Evolutionary conservation across 2,888 invertebrate genomes (phyloP), one percentile per base, ranked within the genome.

Genomic region (Macrophya annulata): DNA sequence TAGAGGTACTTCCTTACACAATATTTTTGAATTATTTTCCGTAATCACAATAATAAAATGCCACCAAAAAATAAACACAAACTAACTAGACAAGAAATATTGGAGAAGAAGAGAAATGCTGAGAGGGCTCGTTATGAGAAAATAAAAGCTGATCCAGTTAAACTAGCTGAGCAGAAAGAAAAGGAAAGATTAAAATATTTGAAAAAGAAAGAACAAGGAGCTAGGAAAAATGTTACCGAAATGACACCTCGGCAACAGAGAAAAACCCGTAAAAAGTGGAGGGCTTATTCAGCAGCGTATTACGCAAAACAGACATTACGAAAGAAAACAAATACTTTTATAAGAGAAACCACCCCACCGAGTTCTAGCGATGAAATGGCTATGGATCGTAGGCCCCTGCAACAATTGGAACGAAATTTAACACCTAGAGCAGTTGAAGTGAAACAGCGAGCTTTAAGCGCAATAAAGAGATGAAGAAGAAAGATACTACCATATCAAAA

Each of bases 61-160:
- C 15, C 25, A 31, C 51, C 10, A 21, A 59, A 59, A 17, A 59
- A 21, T 21, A 25, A 79, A 21, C n/a, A 79, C 31, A 59, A 55
- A 48, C 21, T 55, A 55, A 10, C 37, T n/a, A 45, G 72, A 43
- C 25, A 72, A 40, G 45, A 72, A 72, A 43, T 72, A 43, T 72
- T 72, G 37, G 12, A 72, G 72, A 79, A 55, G 31, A 55, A 79
- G 40, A 79, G 59, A 59, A 31, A 79, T 79, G n/a, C 59, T n/a
- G 40, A 25, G 40, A 48, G 51, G n/a, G 51, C 37, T 48, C n/a
- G 40, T n/a, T 31, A 79, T 10, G 21, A 45, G 5, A 40, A 31
- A 43, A 43, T 40, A 72, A 72, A 45, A 43, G 31, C 8, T 72
- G 72, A 72, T 72, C 72, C 45, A 10, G 12, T 43, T 43, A 43